Percentiles rank a stretch among this genome's conserved stretches.
These are phyloP conservation scores for Ophion ellenae DNA, from an alignment of 2,888 invertebrate species.

Conservation along the genomic window DNA sequence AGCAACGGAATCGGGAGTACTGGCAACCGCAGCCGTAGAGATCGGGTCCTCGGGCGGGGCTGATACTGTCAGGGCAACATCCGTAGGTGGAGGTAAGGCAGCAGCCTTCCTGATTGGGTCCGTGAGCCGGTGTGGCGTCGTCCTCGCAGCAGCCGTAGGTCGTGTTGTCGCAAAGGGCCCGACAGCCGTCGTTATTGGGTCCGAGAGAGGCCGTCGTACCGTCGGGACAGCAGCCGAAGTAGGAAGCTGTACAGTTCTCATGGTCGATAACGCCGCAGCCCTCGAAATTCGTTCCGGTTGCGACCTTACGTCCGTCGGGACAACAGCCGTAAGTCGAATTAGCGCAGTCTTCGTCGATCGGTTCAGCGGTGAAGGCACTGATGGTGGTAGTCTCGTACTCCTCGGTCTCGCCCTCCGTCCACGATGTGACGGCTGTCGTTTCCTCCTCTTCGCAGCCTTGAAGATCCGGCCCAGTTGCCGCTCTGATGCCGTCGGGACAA, in stretches of 20 bases:
- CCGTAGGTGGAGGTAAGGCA: constrained; percentile 90
- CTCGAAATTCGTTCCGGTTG: constrained; percentile 87
- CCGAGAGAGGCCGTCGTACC: constrained; percentile 88
- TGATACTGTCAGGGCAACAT: constrained; percentile 96
- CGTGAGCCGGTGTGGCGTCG: constrained; percentile 92
- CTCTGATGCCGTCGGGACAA: constrained; percentile 88
- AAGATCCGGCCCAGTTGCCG: constrained; percentile 87
- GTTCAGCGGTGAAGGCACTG: constrained; percentile 74
- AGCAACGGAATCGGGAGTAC: constrained; percentile 92
- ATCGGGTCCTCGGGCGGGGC: constrained; percentile 91
- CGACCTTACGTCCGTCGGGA: constrained; percentile 87
- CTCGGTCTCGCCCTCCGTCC: constrained; percentile 55
- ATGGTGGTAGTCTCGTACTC: constrained; percentile 71
- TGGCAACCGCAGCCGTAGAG: constrained; percentile 91
- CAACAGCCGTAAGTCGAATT: constrained; percentile 90
- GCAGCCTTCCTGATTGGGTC: constrained; percentile 92
- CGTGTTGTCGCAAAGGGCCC: constrained; percentile 87
- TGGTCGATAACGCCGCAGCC: constrained; percentile 85
- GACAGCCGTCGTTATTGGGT: constrained; percentile 90
- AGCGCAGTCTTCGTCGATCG: constrained; percentile 83
- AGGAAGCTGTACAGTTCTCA: constrained; percentile 85
- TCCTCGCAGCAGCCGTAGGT: constrained; percentile 95
- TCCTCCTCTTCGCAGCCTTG: constrained; percentile 81
- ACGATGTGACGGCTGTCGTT: constrained; percentile 39
- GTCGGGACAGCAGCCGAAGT: constrained; percentile 91